Evolutionary conservation across 2,113 vertebrate species (phyloP), one percentile per base, ranked within the genome.

Genomic region (Shinisaurus crocodilurus): DNA sequence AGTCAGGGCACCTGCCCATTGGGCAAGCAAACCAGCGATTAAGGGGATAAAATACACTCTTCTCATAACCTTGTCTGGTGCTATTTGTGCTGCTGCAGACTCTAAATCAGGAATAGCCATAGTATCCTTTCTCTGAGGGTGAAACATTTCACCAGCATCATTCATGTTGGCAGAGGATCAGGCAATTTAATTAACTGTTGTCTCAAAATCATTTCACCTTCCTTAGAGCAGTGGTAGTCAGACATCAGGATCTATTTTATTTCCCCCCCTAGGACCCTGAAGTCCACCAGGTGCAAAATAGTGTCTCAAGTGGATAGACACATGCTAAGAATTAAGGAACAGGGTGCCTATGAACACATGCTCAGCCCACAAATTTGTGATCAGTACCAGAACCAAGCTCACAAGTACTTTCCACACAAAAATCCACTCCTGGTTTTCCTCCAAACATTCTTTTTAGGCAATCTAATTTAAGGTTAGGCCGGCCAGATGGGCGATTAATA

Each of bases 1-100:
- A 96, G 88, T 90, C 77, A 88, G 25, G 6, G 37, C 0, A 0
- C 81, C 88, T 92, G 83, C 82, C 43, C n/a, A 86, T 89, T 88
- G 88, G 82, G 86, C 43, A 90, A 91, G 88, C 69, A 93, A 91
- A 93, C 84, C 87, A 92, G 43, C 60, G 93, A 95, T 93, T 90
- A 95, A 94, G 94, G 91, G 13, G 34, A 70, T 60, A 79, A 57
- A 37, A 48, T 80, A 76, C 25, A 65, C 34, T 40, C 50, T 63
- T 37, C 50, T n/a, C 50, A 72, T 74, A 13, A 27, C 5, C 13
- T 13, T 43, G 65, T 74, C 82, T n/a, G 27, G 43, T 89, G 67
- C 85, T 92, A 32, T 92, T 94, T 92, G 92, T 74, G 60, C 60
- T 88, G 74, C 15, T 69, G 63, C 85, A 87, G 25, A 45, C 83